A percentile compares a stretch with the other conserved stretches of the same genome.
Conservation (phyloP, 2,113 vertebrate genomes). For the Mormyrus iriodes region DNA sequence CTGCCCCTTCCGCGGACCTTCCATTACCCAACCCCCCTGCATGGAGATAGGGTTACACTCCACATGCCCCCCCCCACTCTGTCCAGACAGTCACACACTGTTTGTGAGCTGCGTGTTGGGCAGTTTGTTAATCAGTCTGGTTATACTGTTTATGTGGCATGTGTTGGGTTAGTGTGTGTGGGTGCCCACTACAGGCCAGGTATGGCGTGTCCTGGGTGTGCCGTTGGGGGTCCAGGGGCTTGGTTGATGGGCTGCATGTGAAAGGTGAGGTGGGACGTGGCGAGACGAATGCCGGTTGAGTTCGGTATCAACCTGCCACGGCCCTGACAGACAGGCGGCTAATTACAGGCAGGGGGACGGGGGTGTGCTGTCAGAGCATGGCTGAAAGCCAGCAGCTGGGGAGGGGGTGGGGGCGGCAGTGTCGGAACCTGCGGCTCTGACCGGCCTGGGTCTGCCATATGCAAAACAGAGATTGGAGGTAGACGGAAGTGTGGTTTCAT, state of each 20-base stretch:
- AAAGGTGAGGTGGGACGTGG: background rate
- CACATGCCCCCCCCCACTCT: background rate
- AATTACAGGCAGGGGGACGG: slow-evolving; percentile 1
- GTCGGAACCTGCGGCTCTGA: background rate
- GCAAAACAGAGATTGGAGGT: background rate
- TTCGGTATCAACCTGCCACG: slow-evolving; percentile 13
- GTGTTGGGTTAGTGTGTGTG: background rate
- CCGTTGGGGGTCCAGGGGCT: background rate
- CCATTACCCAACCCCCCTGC: slow-evolving; percentile 22
- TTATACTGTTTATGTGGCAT: background rate
- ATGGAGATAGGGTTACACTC: slow-evolving; percentile 23
- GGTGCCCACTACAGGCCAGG: background rate
- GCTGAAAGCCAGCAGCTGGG: background rate
- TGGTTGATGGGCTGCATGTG: background rate
- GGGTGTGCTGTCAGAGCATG: slow-evolving; percentile 14
- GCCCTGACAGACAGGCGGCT: slow-evolving; percentile 16
- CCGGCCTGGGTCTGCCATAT: background rate
- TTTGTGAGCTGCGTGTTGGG: background rate
- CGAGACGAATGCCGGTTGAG: background rate
- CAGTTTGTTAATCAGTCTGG: background rate
- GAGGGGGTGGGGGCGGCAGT: background rate
- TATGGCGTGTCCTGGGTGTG: too few relatives aligned
- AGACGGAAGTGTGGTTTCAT: background rate
- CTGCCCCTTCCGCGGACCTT: slow-evolving; percentile 26
- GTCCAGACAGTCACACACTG: background rate